Conservation (phyloP, 2,113 vertebrate genomes). For the Trogon surrucura region DNA sequence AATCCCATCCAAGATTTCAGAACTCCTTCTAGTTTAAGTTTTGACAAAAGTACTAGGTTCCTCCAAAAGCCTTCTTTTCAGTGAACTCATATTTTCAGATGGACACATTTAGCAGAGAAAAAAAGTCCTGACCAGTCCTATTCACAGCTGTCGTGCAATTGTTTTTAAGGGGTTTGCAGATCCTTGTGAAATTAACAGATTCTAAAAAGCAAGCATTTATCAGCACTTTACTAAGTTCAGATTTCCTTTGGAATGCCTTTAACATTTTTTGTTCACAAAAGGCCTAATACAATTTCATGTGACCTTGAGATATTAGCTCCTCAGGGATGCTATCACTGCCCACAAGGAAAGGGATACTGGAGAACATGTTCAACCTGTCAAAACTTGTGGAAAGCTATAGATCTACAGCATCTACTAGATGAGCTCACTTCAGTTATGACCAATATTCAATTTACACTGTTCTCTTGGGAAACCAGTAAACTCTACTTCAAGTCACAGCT, state of each 20-base stretch:
- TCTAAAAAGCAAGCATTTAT: not conserved
- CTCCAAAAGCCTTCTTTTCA: not conserved
- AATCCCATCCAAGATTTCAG: not conserved
- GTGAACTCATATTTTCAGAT: not conserved
- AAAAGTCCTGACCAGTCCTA: not conserved
- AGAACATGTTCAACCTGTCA: not conserved
- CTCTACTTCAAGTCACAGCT: not conserved
- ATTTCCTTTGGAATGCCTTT: not conserved
- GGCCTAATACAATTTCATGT: not conserved
- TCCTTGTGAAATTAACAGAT: not conserved
- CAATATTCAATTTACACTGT: not conserved
- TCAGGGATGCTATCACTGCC: not conserved
- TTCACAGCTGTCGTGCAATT: not conserved
- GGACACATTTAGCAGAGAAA: not conserved
- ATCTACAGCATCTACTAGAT: not conserved
- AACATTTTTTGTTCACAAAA: not conserved
- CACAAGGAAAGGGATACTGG: not conserved
- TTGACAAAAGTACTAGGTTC: not conserved
- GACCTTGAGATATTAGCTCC: not conserved
- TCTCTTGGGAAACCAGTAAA: not conserved
- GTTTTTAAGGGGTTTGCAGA: not conserved
- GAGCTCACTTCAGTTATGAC: not conserved
- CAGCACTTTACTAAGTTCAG: not conserved
- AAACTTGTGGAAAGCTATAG: not conserved
- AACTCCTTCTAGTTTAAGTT: not conserved